These are phyloP conservation scores for Ageneiosus marmoratus DNA, from an alignment of 2,113 vertebrate species.

Conservation along the genomic window DNA sequence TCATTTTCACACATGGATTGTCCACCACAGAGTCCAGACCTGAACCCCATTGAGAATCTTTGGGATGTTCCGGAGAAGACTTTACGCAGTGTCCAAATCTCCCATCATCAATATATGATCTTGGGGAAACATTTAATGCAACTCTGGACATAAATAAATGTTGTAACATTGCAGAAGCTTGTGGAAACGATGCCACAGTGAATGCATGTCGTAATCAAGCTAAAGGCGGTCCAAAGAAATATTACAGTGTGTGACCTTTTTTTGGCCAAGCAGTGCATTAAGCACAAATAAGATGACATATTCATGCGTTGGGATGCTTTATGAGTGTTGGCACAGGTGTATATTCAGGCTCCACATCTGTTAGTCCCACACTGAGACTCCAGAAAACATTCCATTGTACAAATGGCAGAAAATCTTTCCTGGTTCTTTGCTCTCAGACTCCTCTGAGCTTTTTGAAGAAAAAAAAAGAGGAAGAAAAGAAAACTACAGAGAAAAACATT, in stretches of 20 bases:
- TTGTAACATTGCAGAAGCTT: too few species aligned
- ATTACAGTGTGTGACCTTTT: too few species aligned
- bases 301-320: conserved; percentile 12
- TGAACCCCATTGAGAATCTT: too few species aligned
- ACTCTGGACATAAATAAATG: too few species aligned
- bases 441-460: conserved; percentile 11
- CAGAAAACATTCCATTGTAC: conserved; percentile 18
- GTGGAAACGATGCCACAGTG: too few species aligned
- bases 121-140: too few species aligned
- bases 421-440: conserved; percentile 23
- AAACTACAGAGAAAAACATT: background rate
- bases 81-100: too few species aligned
- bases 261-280: background rate
- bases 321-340: background rate
- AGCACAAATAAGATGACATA: conserved; percentile 1
- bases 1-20: too few species aligned
- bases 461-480: background rate
- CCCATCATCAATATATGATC: too few species aligned
- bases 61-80: too few species aligned
- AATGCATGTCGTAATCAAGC: too few species aligned
- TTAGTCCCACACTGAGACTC: conserved; percentile 12
- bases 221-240: too few species aligned
- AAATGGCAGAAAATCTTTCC: conserved; percentile 23
- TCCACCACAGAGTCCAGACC: background rate
- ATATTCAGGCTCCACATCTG: background rate